Evolutionary conservation across 2,797 vertebrate species (phyloP).

Genomic region (Gastrophryne carolinensis): DNA sequence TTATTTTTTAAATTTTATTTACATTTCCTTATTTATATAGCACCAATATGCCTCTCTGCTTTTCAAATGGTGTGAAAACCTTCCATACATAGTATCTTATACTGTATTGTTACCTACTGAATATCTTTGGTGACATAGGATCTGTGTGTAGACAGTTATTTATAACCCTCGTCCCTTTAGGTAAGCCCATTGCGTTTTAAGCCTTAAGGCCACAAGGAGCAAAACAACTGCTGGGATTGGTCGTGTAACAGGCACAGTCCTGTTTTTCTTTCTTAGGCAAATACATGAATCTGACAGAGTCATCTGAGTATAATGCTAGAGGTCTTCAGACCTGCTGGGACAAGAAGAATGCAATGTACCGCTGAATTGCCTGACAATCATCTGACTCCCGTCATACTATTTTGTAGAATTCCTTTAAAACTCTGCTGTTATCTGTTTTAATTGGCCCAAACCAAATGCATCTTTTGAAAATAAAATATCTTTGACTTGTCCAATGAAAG

Average conservation of each 20-base stretch:
- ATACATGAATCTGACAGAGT: conserved; percentile 11
- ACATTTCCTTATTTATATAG: no score
- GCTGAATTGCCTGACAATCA: conserved; percentile 7
- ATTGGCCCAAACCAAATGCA: not conserved
- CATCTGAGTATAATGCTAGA: not conserved
- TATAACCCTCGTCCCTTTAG: not conserved
- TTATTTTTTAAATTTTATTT: no score
- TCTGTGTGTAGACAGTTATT: conserved; percentile 35
- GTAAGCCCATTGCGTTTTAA: not conserved
- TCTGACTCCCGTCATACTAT: not conserved
- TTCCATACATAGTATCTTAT: no score
- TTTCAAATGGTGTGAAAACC: no score
- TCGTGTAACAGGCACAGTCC: conserved; percentile 26
- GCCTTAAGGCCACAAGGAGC: conserved; percentile 15
- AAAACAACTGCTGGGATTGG: conserved; percentile 17
- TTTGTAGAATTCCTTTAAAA: not conserved
- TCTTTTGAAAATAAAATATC: not conserved
- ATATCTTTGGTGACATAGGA: not conserved
- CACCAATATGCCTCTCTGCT: no score
- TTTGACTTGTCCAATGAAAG: no score
- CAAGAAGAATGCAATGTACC: conserved; percentile 4
- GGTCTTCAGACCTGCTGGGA: conserved; percentile 30
- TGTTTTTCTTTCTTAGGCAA: conserved; percentile 24
- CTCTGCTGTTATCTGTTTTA: not conserved
- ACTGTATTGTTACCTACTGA: no score